Evolutionary conservation across 2,888 invertebrate species (phyloP).

Genomic region (Falcaria lacertinaria): DNA sequence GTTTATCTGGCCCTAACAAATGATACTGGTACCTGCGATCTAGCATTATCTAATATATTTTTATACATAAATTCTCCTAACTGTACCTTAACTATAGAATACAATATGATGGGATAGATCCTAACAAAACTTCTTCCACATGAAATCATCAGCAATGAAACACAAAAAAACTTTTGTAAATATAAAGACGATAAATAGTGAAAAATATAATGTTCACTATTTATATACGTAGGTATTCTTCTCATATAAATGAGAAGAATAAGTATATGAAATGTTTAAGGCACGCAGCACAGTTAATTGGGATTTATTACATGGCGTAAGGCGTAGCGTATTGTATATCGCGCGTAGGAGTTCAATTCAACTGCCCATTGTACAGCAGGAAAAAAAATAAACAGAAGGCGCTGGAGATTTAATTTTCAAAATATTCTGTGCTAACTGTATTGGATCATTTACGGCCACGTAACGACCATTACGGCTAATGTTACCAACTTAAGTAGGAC

Average conservation of each 20-base stretch:
- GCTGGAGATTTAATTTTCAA: background rate
- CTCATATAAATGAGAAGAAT: too few relatives aligned
- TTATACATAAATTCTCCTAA: too few relatives aligned
- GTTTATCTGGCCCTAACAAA: constrained; percentile 34
- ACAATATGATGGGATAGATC: too few relatives aligned
- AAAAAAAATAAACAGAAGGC: background rate
- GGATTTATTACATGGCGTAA: background rate
- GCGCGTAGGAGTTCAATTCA: background rate
- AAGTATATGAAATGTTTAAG: background rate
- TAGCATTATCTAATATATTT: background rate
- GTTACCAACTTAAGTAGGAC: constrained; percentile 20
- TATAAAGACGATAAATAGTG: too few relatives aligned
- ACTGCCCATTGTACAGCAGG: background rate
- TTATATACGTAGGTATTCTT: too few relatives aligned
- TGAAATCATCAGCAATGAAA: too few relatives aligned
- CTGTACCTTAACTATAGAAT: too few relatives aligned
- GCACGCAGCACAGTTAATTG: background rate
- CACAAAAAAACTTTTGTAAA: too few relatives aligned
- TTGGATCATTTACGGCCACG: background rate
- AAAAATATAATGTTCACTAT: too few relatives aligned
- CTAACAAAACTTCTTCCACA: too few relatives aligned
- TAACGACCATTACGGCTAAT: constrained; percentile 10
- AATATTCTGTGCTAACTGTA: background rate
- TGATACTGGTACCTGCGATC: constrained; percentile 13
- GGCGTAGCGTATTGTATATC: background rate